phyloP scores from a whole-genome alignment of 2,888 invertebrate genomes.

The Auanema sp. region DNA sequence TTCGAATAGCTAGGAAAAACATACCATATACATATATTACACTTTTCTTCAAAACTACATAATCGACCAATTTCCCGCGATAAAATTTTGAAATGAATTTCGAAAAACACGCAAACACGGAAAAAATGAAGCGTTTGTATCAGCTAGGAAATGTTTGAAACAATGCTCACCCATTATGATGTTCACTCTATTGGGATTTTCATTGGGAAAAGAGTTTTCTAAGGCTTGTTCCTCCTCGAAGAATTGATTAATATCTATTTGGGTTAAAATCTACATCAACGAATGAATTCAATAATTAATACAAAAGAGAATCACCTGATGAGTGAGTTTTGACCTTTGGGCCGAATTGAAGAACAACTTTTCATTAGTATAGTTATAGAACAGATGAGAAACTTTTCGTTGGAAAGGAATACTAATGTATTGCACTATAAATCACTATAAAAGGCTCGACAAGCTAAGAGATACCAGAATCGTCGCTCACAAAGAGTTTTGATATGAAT shows the following conservation, averaged over 20 bases:
- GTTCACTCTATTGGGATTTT: no score
- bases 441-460: background rate
- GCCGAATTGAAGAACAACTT: conserved; percentile 39
- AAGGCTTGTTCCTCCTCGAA: conserved; percentile 8
- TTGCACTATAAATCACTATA: conserved; percentile 21
- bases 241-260: conserved; percentile 39
- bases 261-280: conserved; percentile 31
- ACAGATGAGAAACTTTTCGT: conserved; percentile 36
- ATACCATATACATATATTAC: no score
- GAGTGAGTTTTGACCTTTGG: conserved; percentile 35
- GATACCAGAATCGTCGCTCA: conserved; percentile 36
- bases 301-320: conserved; percentile 26
- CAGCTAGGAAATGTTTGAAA: no score
- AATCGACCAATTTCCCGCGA: no score
- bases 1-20: no score
- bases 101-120: no score
- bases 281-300: background rate
- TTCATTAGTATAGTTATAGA: conserved; percentile 38
- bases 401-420: conserved; percentile 43
- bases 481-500: conserved; percentile 34
- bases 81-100: no score
- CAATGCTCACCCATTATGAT: no score
- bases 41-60: no score
- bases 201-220: background rate
- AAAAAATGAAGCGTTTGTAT: no score